phyloP scores from a whole-genome alignment of 2,888 invertebrate genomes.

The Aleiodes leptofemur region DNA sequence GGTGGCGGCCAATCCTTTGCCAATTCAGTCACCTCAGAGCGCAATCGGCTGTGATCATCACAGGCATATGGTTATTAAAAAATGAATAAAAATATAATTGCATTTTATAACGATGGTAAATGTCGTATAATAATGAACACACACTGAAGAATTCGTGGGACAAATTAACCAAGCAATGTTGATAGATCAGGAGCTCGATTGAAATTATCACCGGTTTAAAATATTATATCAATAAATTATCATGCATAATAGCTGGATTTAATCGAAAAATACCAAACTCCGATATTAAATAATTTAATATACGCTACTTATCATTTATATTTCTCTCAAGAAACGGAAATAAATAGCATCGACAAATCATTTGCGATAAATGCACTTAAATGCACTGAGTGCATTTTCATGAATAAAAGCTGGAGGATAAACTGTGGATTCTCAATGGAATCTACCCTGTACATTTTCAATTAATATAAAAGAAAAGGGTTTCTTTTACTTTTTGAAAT shows the following conservation, averaged over 20 bases:
- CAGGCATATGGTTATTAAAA: constrained; percentile 20
- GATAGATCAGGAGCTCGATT: neutral
- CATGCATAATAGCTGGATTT: too few species aligned
- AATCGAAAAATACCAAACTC: too few species aligned
- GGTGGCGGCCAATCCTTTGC: constrained; percentile 64
- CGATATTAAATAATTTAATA: too few species aligned
- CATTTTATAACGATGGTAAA: constrained; percentile 44
- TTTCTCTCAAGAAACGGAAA: too few species aligned
- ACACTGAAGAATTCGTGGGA: constrained; percentile 1
- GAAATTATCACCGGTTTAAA: neutral
- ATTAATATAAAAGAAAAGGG: neutral
- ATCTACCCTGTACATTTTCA: too few species aligned
- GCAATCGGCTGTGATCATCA: constrained; percentile 45
- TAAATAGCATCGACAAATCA: too few species aligned
- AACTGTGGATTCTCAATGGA: too few species aligned
- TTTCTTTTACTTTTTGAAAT: neutral
- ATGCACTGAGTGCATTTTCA: too few species aligned
- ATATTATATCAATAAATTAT: too few species aligned
- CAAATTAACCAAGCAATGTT: constrained; percentile 2
- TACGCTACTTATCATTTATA: too few species aligned
- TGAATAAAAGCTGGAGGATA: too few species aligned
- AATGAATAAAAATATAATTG: constrained; percentile 3
- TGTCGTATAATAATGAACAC: neutral
- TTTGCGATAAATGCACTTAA: too few species aligned
- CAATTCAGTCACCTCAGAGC: constrained; percentile 50